Conservation (phyloP, 2,797 vertebrate genomes). For the Sebastiscus tertius region DNA sequence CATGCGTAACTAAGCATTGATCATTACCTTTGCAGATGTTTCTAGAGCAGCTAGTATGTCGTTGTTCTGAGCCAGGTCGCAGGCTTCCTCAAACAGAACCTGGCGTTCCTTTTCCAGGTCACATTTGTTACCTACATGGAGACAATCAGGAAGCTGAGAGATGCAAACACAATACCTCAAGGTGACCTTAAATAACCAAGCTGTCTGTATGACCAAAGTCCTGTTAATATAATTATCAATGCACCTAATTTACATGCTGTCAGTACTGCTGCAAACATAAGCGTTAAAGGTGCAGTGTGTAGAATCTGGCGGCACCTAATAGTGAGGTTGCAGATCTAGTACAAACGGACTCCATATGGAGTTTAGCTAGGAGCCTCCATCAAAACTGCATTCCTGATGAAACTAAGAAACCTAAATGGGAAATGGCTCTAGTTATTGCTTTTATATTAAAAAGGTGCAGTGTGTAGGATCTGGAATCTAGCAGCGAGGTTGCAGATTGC, state of each 20-base stretch:
- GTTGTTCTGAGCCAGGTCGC: constrained; percentile 63
- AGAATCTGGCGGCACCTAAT: no score
- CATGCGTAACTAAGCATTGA: accelerated
- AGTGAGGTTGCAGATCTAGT: no score
- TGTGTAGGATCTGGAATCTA: no score
- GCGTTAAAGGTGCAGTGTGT: neutral
- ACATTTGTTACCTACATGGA: constrained; percentile 75
- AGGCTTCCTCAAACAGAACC: constrained; percentile 73
- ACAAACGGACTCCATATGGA: no score
- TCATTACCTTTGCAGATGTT: constrained; percentile 78
- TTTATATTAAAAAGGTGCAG: no score
- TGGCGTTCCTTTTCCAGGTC: constrained; percentile 71
- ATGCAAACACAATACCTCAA: neutral
- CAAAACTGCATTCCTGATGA: no score
- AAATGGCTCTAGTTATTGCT: no score
- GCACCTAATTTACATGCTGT: no score
- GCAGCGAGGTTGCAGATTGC: no score
- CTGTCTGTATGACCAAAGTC: neutral
- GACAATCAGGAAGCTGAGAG: neutral
- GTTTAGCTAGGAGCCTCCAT: no score
- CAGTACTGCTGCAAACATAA: neutral
- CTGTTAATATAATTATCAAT: neutral
- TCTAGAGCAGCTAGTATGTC: constrained; percentile 75
- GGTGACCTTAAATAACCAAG: neutral
- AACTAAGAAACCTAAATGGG: no score